Percentiles rank a stretch among this genome's conserved stretches.
phyloP scores from a whole-genome alignment of 2,888 invertebrate species.

The Endotricha flammealis region DNA sequence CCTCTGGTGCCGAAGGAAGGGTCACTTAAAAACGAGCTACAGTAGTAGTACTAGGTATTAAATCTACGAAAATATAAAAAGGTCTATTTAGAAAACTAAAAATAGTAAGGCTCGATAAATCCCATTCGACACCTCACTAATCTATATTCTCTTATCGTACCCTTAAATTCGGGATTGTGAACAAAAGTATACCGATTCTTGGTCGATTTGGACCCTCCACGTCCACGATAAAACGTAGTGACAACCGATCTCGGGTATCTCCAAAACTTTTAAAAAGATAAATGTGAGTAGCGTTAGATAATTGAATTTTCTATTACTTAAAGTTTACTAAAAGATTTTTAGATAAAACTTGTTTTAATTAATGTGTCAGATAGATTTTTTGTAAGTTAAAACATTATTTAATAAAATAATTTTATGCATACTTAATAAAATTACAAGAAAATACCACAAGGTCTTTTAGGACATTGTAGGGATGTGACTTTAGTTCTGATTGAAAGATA shows the following conservation, averaged over 20 bases:
- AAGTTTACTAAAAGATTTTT: neutral
- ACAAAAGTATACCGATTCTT: slow-evolving; percentile 9
- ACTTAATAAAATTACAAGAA: no score
- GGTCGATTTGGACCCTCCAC: slow-evolving; percentile 7
- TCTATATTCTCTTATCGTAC: slow-evolving; percentile 16
- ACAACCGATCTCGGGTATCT: slow-evolving; percentile 5
- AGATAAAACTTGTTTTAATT: neutral
- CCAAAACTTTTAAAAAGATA: slow-evolving; percentile 6
- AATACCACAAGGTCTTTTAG: no score
- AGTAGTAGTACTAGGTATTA: no score
- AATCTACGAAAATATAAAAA: no score
- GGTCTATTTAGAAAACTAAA: no score
- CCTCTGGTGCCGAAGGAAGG: no score
- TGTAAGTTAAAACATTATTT: no score
- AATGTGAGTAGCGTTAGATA: neutral
- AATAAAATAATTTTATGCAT: no score
- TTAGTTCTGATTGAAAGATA: no score
- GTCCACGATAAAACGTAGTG: slow-evolving; percentile 13
- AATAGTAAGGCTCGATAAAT: neutral
- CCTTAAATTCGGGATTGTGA: slow-evolving; percentile 9
- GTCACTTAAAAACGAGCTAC: no score
- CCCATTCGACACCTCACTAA: slow-evolving; percentile 9
- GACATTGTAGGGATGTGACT: no score
- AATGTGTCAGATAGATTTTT: no score
- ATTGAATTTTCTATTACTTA: slow-evolving; percentile 7